Percentiles rank a stretch among this genome's conserved stretches.
Evolutionary conservation across 2,888 invertebrate genomes (phyloP).

Genomic region (Drosophila sordidula): DNA sequence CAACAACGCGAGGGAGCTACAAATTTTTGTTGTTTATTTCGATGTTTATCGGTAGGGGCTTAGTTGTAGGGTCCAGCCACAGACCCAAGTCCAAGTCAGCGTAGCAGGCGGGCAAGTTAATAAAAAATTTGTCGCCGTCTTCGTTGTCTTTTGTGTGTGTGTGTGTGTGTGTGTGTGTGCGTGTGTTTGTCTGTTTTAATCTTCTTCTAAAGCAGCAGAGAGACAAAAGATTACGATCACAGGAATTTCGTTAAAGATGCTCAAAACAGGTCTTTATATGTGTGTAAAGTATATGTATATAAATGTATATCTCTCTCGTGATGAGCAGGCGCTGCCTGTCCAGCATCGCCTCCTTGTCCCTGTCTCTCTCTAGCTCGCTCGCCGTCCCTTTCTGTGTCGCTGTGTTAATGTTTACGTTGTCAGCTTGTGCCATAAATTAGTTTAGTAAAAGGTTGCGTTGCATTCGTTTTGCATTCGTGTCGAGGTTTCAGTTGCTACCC

Average conservation of each 20-base stretch:
- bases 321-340: slow-evolving; percentile 21
- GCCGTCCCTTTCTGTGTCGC: slow-evolving; percentile 20
- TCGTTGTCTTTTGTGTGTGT: slow-evolving; percentile 31
- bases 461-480: slow-evolving; percentile 68
- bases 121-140: slow-evolving; percentile 79
- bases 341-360: slow-evolving; percentile 25
- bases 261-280: slow-evolving; percentile 75
- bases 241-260: slow-evolving; percentile 82
- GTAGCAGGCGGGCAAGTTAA: slow-evolving; percentile 57
- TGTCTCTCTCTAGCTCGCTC: slow-evolving; percentile 8
- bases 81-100: slow-evolving; percentile 7
- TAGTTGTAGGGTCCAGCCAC: slow-evolving; percentile 50
- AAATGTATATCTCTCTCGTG: slow-evolving; percentile 30
- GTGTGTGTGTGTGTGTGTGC: slow-evolving; percentile 19
- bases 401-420: slow-evolving; percentile 82
- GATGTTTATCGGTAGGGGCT: slow-evolving; percentile 65
- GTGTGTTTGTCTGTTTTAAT: slow-evolving; percentile 69
- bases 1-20: slow-evolving; percentile 64
- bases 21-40: slow-evolving; percentile 79
- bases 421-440: slow-evolving; percentile 84
- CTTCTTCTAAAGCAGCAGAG: slow-evolving; percentile 77
- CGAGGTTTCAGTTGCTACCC: slow-evolving; percentile 43
- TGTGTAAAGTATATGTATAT: slow-evolving; percentile 1
- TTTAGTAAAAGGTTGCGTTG: slow-evolving; percentile 80
- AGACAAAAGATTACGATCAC: slow-evolving; percentile 82